Evolutionary conservation across 2,797 vertebrate genomes (phyloP).

Genomic region (Cygnus olor): DNA sequence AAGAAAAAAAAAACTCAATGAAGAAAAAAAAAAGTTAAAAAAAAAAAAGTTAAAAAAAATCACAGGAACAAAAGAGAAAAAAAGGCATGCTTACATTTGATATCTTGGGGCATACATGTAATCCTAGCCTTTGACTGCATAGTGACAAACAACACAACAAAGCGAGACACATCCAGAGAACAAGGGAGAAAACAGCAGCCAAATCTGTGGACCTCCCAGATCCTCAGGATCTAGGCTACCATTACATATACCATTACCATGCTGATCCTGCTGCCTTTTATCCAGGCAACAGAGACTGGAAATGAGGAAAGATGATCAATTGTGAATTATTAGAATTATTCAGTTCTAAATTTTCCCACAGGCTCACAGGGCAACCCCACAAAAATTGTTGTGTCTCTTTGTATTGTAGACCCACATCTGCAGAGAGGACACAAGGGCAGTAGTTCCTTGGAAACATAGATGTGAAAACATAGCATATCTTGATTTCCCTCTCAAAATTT

Average conservation of each 20-base stretch:
- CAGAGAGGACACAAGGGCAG: neutral
- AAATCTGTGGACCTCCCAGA: neutral
- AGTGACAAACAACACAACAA: neutral
- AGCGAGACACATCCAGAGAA: neutral
- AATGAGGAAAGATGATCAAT: neutral
- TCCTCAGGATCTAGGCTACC: neutral
- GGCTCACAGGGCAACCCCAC: neutral
- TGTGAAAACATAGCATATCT: neutral
- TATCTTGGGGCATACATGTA: neutral
- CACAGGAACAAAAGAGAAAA: neutral
- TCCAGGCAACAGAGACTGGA: neutral
- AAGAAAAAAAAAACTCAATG: neutral
- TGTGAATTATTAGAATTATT: neutral
- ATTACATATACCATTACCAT: neutral
- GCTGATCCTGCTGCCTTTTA: neutral
- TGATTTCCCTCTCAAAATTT: neutral
- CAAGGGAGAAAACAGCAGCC: neutral
- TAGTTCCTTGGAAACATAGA: neutral
- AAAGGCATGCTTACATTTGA: neutral
- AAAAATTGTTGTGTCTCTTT: neutral
- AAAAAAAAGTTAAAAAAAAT: neutral
- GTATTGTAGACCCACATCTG: neutral
- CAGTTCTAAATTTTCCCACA: neutral
- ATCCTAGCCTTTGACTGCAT: neutral
- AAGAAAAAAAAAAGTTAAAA: neutral